Base-by-base conservation (phyloP, 2,888 invertebrate genomes). In the Drosophila seclusa region DNA sequence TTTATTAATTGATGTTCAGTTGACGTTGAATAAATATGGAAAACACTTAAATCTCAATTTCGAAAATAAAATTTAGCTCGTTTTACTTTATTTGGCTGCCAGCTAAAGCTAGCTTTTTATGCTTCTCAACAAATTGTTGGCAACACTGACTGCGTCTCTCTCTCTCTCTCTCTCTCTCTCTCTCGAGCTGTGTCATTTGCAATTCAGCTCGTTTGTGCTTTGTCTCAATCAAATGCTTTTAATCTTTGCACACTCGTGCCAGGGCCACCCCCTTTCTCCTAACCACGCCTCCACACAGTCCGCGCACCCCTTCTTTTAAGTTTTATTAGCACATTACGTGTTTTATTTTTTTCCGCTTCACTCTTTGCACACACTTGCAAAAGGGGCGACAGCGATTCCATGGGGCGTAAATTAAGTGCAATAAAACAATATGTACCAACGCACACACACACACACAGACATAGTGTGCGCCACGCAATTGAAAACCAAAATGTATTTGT, bases 141-240 rank as follows among this genome's bases (percentile, higher is more conserved):
- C 57, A 42, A 24, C 57, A 57, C 31, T 42, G 50, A 40, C 16
- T 11, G 29, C 11, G 21, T 40, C 21, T n/a, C 16, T n/a, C 38
- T 31, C 32, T 45, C 38, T 32, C 21, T 27, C 31, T 32, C 61
- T 38, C 24, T 18, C 10, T 13, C 29, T 32, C 36, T 21, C 59
- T 48, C 52, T 55, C 57, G n/a, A 10, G 36, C 27, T 32, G 21
- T 5, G 18, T n/a, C 27, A 49, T 68, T 68, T 71, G 57, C 72
- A 71, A 63, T 84, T 89, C 72, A 71, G 71, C 72, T 59, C 50
- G 70, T 83, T 60, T 61, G 45, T 45, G 82, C 89, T 82, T 82
- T 85, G 89, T 85, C 77, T 89, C 80, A 89, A 87, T 87, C 70
- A 84, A 82, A 83, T 55, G 73, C 72, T 82, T 80, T 82, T 89